Evolutionary conservation across 2,113 vertebrate genomes (phyloP).

Genomic region (Grantiella picta): DNA sequence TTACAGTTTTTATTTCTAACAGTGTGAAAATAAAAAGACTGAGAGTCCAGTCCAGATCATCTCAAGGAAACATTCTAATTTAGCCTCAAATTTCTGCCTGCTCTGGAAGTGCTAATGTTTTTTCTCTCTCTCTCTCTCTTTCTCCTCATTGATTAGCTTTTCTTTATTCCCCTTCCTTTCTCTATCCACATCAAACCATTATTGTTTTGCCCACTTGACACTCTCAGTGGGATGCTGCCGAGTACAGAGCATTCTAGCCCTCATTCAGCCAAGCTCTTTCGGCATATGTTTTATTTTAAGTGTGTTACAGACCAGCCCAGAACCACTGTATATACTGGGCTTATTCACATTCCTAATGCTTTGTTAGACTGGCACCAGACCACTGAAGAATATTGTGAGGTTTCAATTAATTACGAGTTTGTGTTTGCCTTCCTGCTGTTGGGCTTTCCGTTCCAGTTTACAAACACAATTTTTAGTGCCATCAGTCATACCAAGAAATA

Average conservation of each 20-base stretch:
- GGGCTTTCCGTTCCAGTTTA: constrained; percentile 27
- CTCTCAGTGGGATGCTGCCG: constrained; percentile 25
- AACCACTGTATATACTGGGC: neutral
- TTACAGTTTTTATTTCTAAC: neutral
- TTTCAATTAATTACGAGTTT: constrained; percentile 45
- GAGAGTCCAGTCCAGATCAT: neutral
- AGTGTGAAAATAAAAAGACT: neutral
- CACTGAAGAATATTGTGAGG: constrained; percentile 15
- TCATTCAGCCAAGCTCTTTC: constrained; percentile 12
- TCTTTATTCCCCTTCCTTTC: constrained; percentile 6
- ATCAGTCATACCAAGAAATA: constrained; percentile 25
- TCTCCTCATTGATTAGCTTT: neutral
- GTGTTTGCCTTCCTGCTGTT: constrained; percentile 45
- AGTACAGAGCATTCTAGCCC: constrained; percentile 3
- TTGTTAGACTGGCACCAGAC: constrained; percentile 33
- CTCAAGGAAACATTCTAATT: neutral
- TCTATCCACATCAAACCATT: constrained; percentile 35
- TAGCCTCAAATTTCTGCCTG: neutral
- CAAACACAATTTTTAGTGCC: constrained; percentile 23
- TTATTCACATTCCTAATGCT: constrained; percentile 22
- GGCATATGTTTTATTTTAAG: constrained; percentile 54
- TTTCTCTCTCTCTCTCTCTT: neutral
- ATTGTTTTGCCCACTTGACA: constrained; percentile 56
- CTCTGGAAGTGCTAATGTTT: neutral
- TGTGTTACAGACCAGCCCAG: neutral